phyloP scores from a whole-genome alignment of 2,888 invertebrate genomes.

The Phrixothrix hirtus region DNA sequence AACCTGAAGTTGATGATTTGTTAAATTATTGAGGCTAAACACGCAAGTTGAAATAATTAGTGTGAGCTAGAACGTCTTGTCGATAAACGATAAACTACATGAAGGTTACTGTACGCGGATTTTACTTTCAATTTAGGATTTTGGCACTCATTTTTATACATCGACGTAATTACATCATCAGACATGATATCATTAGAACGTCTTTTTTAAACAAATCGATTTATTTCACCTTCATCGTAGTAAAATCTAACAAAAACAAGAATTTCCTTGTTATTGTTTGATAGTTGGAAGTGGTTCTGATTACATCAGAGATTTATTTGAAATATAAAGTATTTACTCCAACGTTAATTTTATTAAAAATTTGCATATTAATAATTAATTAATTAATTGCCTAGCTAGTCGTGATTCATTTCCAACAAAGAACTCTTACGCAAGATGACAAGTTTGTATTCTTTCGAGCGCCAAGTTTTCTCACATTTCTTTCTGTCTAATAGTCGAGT shows the following conservation, averaged over 20 bases:
- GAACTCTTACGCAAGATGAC: conserved; percentile 8
- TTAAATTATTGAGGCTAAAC: too few relatives aligned
- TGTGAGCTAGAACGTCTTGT: too few relatives aligned
- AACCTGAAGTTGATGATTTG: too few relatives aligned
- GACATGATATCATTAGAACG: conserved; percentile 25
- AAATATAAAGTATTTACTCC: not conserved
- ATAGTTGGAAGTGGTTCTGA: not conserved
- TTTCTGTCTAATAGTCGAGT: conserved; percentile 25
- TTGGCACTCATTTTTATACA: not conserved
- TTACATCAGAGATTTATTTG: not conserved
- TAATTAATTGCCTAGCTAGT: conserved; percentile 17
- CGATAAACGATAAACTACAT: not conserved
- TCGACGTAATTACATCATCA: conserved; percentile 18
- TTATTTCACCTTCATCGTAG: conserved; percentile 13
- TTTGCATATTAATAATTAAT: conserved; percentile 10
- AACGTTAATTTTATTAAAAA: conserved; percentile 2
- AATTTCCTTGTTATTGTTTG: conserved; percentile 17
- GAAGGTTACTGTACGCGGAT: not conserved
- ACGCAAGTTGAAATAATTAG: too few relatives aligned
- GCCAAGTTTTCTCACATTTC: conserved; percentile 24
- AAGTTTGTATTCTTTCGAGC: conserved; percentile 20
- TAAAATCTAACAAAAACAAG: conserved; percentile 7
- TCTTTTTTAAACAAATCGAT: conserved; percentile 13
- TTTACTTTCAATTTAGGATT: not conserved
- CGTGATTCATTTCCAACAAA: conserved; percentile 8